A percentile compares a stretch with the other conserved stretches of the same genome.
These are phyloP conservation scores for Strigamia crassipes DNA, from an alignment of 2,888 invertebrate species.

Conservation along the genomic window DNA sequence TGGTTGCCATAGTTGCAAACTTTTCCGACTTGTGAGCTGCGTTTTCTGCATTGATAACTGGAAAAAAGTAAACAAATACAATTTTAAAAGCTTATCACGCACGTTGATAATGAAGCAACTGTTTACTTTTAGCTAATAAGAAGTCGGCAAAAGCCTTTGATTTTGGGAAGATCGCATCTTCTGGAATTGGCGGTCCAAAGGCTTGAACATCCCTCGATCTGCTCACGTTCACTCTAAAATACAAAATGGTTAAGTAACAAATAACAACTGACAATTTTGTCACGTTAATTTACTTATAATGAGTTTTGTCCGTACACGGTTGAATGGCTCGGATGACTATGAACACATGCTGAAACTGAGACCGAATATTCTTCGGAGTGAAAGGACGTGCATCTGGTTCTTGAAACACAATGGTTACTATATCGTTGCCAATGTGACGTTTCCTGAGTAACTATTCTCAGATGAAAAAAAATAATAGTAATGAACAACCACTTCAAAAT, in stretches of 20 bases:
- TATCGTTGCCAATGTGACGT: constrained; percentile 96
- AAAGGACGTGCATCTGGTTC: constrained; percentile 91
- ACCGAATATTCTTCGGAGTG: constrained; percentile 89
- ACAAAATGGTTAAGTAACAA: neutral
- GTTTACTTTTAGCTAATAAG: constrained; percentile 78
- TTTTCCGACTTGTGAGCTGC: constrained; percentile 95
- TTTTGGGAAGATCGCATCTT: constrained; percentile 83
- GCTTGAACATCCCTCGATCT: constrained; percentile 92
- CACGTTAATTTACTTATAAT: constrained; percentile 69
- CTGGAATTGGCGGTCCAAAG: constrained; percentile 93
- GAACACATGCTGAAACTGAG: constrained; percentile 97
- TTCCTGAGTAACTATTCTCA: constrained; percentile 75
- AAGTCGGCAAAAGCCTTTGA: constrained; percentile 94
- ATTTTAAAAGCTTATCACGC: neutral
- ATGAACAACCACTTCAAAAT: neutral
- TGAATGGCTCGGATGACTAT: constrained; percentile 86
- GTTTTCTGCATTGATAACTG: constrained; percentile 93
- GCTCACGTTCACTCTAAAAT: constrained; percentile 64
- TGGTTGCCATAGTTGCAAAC: constrained; percentile 94
- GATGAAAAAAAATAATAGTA: constrained; percentile 49
- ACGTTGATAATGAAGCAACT: neutral
- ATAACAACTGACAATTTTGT: neutral
- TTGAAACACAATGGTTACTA: constrained; percentile 94
- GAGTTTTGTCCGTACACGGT: constrained; percentile 88
- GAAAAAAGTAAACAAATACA: constrained; percentile 11